Base-by-base conservation (phyloP, 2,113 vertebrate genomes). In the Chiloscyllium plagiosum region DNA sequence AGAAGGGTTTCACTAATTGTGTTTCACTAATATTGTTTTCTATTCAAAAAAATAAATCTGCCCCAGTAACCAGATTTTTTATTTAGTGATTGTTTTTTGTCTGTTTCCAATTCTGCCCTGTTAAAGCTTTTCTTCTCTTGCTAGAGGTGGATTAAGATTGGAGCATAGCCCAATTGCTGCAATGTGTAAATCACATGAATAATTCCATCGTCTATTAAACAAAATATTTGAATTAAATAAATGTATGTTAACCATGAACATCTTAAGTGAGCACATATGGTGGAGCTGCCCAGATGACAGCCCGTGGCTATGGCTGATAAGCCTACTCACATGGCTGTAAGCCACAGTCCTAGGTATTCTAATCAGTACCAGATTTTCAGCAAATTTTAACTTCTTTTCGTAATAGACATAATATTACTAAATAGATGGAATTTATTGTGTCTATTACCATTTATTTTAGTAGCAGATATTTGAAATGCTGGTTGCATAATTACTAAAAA, bases 201-300 rank as follows among this genome's bases (percentile, higher is more conserved):
- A 90, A 90, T 93, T 83, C 37, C 42, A 65, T 66, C 20, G 37
- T 66, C n/a, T 65, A 66, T 93, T 93, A 66, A 68, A 33, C 5
- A 66, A 93, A 93, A 68, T 65, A 93, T n/a, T n/a, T 93, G 89
- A 93, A 68, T 93, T 93, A 76, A 76, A 33, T n/a, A 93, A 37
- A 66, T 93, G 89, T 66, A 93, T 66, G 61, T 68, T 37, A 93
- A 93, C 61, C n/a, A 93, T 42, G 61, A 93, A 61, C 8, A 68
- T 93, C 61, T 66, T 93, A 37, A 68, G 66, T 22, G 17, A n/a
- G 6, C 89, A 93, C 61, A 93, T 93, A 66, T 93, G 61, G 37
- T 61, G 66, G 61, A 68, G 33, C 61, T 93, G 89, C 33, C 61
- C n/a, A 66, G 66, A 37, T 93, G 33, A 33, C 6, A 66, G 61